Base-by-base conservation (phyloP, 2,113 vertebrate species). In the Pampusana beccarii region DNA sequence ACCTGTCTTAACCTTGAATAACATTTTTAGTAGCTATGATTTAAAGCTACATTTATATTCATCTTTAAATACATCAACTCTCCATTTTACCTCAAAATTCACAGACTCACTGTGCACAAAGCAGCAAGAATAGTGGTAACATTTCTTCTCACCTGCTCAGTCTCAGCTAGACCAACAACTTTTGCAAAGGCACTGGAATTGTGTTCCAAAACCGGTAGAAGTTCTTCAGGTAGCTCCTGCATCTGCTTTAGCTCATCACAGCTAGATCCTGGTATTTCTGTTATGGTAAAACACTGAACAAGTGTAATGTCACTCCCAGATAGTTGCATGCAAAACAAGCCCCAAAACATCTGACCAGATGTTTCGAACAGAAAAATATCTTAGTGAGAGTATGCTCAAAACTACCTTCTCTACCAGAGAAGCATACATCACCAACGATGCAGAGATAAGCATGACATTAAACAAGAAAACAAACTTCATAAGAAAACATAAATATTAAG, bases 131-230 rank as follows among this genome's bases (percentile, higher is more conserved):
- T 4, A 74, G n/a, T 1, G 1, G 34, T n/a, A 61, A 61, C 9
- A 17, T 80, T 85, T n/a, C 25, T 93, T 95, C 87, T 83, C 75
- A 98, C 98, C 98, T 96, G 88, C 51, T 89, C 86, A 40, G 1
- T 3, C 24, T 82, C 95, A 56, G 78, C 46, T 46, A 74, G 73
- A 13, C 11, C 34, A 67, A 29, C 58, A 74, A 79, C 53, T 44
- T 72, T 26, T 2, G 1, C 57, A 16, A 20, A 40, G 25, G 51
- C 33, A 56, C 80, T 14, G 4, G 62, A 75, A 78, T 20, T 62
- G 53, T 48, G 20, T 64, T 96, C 91, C 40, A 90, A 87, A 79
- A 88, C 51, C 24, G 58, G 44, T 16, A 81, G 33, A 89, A 65
- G 34, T 11, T 70, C 81, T 87, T 77, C 71, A 19, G 34, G 56